A percentile compares a stretch with the other conserved stretches of the same genome.
Conservation (phyloP, 2,888 invertebrate species). For the Conistra vaccinii region DNA sequence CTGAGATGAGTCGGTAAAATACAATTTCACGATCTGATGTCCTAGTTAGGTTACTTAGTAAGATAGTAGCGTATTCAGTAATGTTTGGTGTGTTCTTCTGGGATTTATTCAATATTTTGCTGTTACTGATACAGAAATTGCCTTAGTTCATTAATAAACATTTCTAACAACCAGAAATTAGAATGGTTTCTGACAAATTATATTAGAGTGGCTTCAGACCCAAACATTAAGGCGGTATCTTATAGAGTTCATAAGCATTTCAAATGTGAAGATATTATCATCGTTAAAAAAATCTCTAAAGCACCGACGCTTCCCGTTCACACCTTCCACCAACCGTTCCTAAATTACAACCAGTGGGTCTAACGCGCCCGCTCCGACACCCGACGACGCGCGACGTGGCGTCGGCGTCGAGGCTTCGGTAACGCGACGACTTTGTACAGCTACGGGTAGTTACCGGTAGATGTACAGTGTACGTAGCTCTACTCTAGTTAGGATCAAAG, state of each 20-base stretch:
- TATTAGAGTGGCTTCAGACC: too few species aligned
- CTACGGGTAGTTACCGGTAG: neutral
- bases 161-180: neutral
- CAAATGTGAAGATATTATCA: neutral
- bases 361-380: slow-evolving; percentile 8
- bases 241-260: neutral
- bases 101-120: neutral
- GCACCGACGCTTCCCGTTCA: neutral
- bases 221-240: too few species aligned
- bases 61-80: too few species aligned
- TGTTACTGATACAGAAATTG: neutral
- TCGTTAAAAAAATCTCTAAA: neutral
- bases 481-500: neutral
- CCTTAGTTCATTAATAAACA: neutral
- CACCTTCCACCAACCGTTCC: slow-evolving; percentile 14
- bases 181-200: too few species aligned
- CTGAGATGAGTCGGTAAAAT: too few species aligned
- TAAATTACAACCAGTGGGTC: slow-evolving; percentile 29
- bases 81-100: too few species aligned
- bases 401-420: slow-evolving; percentile 11
- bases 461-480: neutral
- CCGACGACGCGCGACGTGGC: neutral
- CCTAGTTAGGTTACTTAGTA: too few species aligned
- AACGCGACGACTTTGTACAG: slow-evolving; percentile 2
- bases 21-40: too few species aligned